Base-by-base conservation (phyloP, 2,888 invertebrate species). In the Cheilosia vulpina region DNA sequence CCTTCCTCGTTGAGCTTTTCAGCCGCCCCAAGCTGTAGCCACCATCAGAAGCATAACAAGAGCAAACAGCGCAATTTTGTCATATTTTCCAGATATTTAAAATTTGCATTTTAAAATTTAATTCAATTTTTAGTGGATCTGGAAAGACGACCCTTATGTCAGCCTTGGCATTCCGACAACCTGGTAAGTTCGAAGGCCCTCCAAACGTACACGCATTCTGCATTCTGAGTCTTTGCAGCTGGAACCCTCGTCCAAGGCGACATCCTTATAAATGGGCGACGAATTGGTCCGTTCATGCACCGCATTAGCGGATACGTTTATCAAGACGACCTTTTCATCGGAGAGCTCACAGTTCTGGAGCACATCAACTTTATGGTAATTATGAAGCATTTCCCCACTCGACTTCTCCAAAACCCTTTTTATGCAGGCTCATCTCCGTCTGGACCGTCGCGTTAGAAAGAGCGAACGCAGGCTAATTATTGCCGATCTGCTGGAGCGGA, bases 61-160 rank as follows among this genome's bases (percentile, higher is more conserved):
- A 34, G 0, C 11, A 34, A 13, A 13, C 3, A 13, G 0, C 13
- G 4, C 11, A 11, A 38, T 38, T 38, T 13, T 13, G 38, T 2
- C 38, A 11, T 38, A 4, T 13, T 38, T 4, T 38, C 13, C 38
- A 13, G 11, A 34, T 38, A 38, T 11, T 45, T 17, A 6, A 1
- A 31, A 31, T 31, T 27, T 7, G 2, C 2, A 31, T 31, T 31
- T 31, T 31, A 31, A 7, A 31, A 52, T 24, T 5, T 21, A 4
- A 1, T 24, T 52, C 15, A 6, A 2, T 24, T 21, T 89, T 87
- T 72, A 88, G 92, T 92, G 98, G 98, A 15, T 96, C 97, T 15
- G 98, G 98, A 0, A 98, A 98, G 93, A 97, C 96, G 81, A 97
- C 98, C 0, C 92, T 98, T 62, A 96, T 98, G 96, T 94, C 96